Percentiles rank a stretch among this genome's conserved stretches.
Evolutionary conservation across 2,888 invertebrate genomes (phyloP).

Genomic region (Caenorhabditis auriculariae): DNA sequence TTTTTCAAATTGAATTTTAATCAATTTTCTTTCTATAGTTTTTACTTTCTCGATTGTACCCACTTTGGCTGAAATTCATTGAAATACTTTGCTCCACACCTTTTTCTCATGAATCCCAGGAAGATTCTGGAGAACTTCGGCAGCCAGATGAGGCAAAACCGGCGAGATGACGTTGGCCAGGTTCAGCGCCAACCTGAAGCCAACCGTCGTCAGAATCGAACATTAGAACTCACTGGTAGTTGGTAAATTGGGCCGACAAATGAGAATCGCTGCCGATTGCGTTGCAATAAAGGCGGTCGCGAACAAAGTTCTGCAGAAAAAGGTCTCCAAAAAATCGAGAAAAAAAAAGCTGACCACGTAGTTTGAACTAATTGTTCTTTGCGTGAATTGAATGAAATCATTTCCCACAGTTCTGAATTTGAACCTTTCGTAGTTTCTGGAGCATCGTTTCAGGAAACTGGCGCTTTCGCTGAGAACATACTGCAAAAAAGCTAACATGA

Average conservation of each 20-base stretch:
- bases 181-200: conserved; percentile 14
- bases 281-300: conserved; percentile 59
- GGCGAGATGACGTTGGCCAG: conserved; percentile 50
- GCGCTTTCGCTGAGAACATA: conserved; percentile 38
- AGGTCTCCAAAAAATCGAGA: background rate
- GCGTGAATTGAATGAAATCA: conserved; percentile 52
- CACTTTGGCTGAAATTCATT: background rate
- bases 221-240: background rate
- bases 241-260: conserved; percentile 50
- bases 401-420: conserved; percentile 53
- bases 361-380: conserved; percentile 28
- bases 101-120: conserved; percentile 27
- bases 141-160: conserved; percentile 54
- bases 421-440: conserved; percentile 29
- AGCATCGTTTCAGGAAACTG: conserved; percentile 12
- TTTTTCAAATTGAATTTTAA: background rate
- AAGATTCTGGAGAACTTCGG: conserved; percentile 49
- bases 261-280: conserved; percentile 36
- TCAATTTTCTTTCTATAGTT: background rate
- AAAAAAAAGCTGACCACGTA: conserved; percentile 26
- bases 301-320: conserved; percentile 48
- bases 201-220: background rate
- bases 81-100: too few relatives aligned
- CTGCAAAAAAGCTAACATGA: conserved; percentile 23
- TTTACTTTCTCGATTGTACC: too few relatives aligned